Conservation (phyloP, 2,888 invertebrate genomes). For the Sepiola atlantica region DNA sequence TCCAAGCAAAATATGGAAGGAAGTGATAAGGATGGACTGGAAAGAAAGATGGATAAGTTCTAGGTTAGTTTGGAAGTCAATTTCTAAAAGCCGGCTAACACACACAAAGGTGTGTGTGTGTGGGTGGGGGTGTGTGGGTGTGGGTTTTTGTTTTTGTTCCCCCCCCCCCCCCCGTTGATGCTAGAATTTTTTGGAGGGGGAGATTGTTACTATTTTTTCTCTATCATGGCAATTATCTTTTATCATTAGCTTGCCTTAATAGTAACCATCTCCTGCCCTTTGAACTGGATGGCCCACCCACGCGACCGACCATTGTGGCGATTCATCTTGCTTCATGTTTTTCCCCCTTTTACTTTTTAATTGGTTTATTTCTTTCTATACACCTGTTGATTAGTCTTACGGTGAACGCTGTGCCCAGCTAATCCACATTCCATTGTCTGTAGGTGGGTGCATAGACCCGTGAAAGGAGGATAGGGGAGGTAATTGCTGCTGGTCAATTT, state of each 20-base stretch:
- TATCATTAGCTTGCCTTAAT: neutral
- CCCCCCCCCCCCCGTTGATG: neutral
- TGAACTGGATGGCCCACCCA: neutral
- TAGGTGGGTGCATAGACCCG: neutral
- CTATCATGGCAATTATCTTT: neutral
- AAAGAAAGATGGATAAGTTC: too few species aligned
- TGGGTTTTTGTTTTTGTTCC: neutral
- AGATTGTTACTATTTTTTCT: neutral
- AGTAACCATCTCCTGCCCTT: neutral
- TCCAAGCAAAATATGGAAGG: too few species aligned
- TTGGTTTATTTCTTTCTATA: neutral
- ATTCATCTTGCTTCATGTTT: neutral
- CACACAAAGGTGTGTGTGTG: too few species aligned
- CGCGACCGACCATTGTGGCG: too few species aligned
- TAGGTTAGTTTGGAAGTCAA: too few species aligned
- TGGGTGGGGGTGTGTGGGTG: neutral
- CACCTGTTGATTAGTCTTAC: neutral
- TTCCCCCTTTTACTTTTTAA: neutral
- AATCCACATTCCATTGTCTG: conserved; percentile 16
- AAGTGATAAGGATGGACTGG: too few species aligned
- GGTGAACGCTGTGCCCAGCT: neutral
- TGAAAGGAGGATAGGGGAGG: neutral
- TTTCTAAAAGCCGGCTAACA: too few species aligned
- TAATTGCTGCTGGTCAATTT: neutral
- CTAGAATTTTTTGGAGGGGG: neutral